Percentiles rank a stretch among this genome's conserved stretches.
phyloP scores from a whole-genome alignment of 2,113 vertebrate species.

The Nycticebus coucang region DNA sequence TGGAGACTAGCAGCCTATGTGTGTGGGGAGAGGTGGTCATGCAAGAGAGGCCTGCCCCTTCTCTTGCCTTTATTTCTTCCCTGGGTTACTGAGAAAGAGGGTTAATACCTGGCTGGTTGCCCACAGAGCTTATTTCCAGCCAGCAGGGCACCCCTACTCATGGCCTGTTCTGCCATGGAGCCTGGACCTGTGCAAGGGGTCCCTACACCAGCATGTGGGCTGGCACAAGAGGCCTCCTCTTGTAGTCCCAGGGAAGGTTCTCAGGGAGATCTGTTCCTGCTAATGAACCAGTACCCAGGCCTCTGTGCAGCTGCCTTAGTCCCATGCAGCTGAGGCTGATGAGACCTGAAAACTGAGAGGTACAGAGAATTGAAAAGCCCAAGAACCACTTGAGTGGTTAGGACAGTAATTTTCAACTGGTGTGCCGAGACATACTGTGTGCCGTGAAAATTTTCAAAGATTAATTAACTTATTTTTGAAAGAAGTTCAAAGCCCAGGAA shows the following conservation, averaged over 20 bases:
- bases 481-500: no score
- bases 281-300: neutral
- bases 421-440: no score
- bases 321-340: no score
- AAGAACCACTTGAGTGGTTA: neutral
- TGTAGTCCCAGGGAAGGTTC: neutral
- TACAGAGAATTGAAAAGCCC: neutral
- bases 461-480: no score
- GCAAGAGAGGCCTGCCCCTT: no score
- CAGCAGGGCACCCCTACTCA: neutral
- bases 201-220: neutral
- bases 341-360: neutral
- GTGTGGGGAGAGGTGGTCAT: neutral
- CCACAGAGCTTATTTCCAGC: no score
- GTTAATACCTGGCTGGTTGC: neutral
- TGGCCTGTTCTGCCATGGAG: neutral
- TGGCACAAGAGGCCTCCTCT: neutral
- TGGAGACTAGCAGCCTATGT: neutral
- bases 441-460: no score
- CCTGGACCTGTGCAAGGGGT: neutral
- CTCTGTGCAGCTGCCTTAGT: neutral
- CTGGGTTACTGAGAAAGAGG: neutral
- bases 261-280: neutral
- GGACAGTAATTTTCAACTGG: no score
- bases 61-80: no score